Base-by-base conservation (phyloP, 2,888 invertebrate species). In the Sarcophaga subvicina region DNA sequence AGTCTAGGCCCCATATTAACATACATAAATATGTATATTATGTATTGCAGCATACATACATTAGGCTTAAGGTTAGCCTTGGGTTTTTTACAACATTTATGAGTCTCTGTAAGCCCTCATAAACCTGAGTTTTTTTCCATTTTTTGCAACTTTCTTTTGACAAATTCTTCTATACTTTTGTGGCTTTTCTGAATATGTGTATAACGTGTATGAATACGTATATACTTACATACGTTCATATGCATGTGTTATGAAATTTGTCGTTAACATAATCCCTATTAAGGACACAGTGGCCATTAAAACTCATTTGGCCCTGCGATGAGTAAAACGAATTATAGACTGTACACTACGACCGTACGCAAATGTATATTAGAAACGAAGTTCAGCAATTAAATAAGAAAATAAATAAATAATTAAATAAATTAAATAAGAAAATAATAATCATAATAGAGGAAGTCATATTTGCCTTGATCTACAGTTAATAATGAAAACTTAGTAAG, bases 131-230 rank as follows among this genome's bases (percentile, higher is more conserved):
- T 3, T 37, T 37, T 37, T 27, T 6, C 1, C 37, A 6, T 37
- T 37, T 37, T 85, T 88, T 85, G 85, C 85, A 88, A 85, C 80
- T 85, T 85, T 70, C 75, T 75, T 80, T 75, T 76, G 82, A 79
- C 77, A 85, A 85, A 76, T 64, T 71, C 59, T 71, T 59, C 10
- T 54, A 17, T n/a, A 4, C 37, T 37, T 37, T 37, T 37, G 37
- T 37, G 6, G 37, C 37, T 37, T 37, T 37, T 37, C 0, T 37
- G 37, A 37, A 37, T 37, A 37, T 37, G 37, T 37, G 6, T 37
- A 6, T 37, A 37, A 6, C 37, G 37, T 37, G 6, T 37, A 37
- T 37, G 27, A 5, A 27, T 27, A 5, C 5, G 27, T 0, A 27
- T 4, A 27, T 27, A n/a, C n/a, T n/a, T n/a, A 27, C 27, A 27